phyloP scores from a whole-genome alignment of 2,888 invertebrate genomes.

The Aphelenchoides bicaudatus region DNA sequence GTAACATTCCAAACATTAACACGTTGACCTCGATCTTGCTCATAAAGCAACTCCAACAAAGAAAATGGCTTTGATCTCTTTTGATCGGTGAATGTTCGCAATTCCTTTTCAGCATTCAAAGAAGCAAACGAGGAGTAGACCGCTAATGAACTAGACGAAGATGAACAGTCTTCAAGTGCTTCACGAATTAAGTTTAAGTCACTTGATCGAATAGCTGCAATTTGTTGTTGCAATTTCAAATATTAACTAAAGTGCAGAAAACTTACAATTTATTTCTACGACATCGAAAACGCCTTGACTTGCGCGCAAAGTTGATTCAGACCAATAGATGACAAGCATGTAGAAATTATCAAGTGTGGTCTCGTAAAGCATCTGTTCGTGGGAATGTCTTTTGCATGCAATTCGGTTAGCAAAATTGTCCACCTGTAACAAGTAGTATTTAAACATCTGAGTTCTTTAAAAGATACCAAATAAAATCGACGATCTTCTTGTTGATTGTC shows the following conservation, averaged over 20 bases:
- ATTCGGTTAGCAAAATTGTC: conserved; percentile 21
- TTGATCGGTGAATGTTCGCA: too few relatives aligned
- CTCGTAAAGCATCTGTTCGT: conserved; percentile 35
- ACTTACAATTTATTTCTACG: conserved; percentile 27
- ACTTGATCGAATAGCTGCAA: not conserved
- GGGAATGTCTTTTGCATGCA: conserved; percentile 22
- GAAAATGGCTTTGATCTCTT: too few relatives aligned
- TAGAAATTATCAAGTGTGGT: conserved; percentile 27
- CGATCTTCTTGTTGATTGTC: not conserved
- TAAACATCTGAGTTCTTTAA: not conserved
- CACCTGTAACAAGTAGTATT: conserved; percentile 9
- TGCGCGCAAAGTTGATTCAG: conserved; percentile 31
- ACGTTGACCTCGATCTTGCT: too few relatives aligned
- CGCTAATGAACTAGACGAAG: conserved; percentile 1
- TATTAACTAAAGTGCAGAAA: not conserved
- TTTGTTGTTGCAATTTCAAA: not conserved
- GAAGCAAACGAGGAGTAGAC: too few relatives aligned
- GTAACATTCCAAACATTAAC: too few relatives aligned
- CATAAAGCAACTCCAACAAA: too few relatives aligned
- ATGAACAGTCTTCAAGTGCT: not conserved
- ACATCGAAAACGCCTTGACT: conserved; percentile 20
- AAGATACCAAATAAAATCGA: conserved; percentile 3
- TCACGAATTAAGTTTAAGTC: not conserved
- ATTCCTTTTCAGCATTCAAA: too few relatives aligned
- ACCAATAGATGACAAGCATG: conserved; percentile 36